A percentile compares a stretch with the other conserved stretches of the same genome.
Evolutionary conservation across 2,113 vertebrate species (phyloP).

Genomic region (Takifugu bimaculatus): DNA sequence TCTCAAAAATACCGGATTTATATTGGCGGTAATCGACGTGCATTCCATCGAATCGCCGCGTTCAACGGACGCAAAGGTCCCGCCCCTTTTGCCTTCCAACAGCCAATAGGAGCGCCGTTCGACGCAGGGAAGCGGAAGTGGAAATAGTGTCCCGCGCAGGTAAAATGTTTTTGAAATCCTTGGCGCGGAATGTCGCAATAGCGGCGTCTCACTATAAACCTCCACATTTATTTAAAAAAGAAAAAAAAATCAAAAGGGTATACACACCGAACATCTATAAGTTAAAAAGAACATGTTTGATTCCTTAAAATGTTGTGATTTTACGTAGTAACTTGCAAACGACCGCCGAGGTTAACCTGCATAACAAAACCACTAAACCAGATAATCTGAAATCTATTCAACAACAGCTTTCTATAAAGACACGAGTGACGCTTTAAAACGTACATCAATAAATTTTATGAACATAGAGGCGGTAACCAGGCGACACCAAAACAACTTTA

Average conservation of each 20-base stretch:
- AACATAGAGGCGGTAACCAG: background rate
- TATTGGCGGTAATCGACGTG: conserved; percentile 67
- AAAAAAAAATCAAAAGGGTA: too few relatives aligned
- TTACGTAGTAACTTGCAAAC: background rate
- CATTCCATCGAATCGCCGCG: conserved; percentile 46
- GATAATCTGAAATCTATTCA: background rate
- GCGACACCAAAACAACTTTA: background rate
- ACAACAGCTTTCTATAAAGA: too few relatives aligned
- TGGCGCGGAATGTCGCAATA: conserved; percentile 71
- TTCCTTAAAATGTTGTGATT: too few relatives aligned
- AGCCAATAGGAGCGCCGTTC: conserved; percentile 59
- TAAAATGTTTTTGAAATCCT: conserved; percentile 77
- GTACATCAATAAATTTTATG: too few relatives aligned
- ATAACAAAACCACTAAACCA: background rate
- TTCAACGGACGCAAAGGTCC: conserved; percentile 14
- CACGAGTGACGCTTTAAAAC: background rate
- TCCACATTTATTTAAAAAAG: too few relatives aligned
- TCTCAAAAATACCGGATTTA: conserved; percentile 12
- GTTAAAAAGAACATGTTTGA: too few relatives aligned
- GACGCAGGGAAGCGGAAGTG: conserved; percentile 40
- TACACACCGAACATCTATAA: too few relatives aligned
- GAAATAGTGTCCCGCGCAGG: conserved; percentile 70
- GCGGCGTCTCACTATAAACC: too few relatives aligned
- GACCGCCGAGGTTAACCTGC: background rate
- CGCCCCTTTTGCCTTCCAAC: conserved; percentile 44